A percentile compares a stretch with the other conserved stretches of the same genome.
phyloP scores from a whole-genome alignment of 1,140 invertebrate species.

The Euura saliciscinereae region DNA sequence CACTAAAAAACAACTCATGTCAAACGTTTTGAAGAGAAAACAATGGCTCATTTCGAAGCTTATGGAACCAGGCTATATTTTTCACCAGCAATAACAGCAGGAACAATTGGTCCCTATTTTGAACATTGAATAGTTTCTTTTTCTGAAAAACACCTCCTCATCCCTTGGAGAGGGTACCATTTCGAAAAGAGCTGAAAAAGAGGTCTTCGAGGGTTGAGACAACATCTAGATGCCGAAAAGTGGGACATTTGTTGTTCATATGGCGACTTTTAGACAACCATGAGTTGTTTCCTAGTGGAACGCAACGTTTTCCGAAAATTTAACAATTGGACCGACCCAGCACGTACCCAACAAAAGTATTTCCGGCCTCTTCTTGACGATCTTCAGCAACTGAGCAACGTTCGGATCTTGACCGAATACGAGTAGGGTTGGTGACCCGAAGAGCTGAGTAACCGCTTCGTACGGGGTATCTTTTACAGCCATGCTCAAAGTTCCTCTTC shows the following conservation, averaged over 20 bases:
- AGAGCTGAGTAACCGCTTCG: constrained; percentile 64
- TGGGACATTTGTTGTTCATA: no score
- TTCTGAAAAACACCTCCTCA: no score
- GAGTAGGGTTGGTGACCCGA: constrained; percentile 63
- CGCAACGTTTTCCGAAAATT: constrained; percentile 16
- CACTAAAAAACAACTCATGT: no score
- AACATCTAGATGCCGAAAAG: no score
- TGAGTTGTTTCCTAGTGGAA: background rate
- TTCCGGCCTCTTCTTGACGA: constrained; percentile 67
- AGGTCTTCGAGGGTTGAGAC: no score
- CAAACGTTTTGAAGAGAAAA: no score
- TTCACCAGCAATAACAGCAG: no score
- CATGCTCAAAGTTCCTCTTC: constrained; percentile 62
- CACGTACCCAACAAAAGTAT: constrained; percentile 68
- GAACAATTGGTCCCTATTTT: background rate
- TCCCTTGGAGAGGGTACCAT: no score
- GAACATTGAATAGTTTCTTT: constrained; percentile 5
- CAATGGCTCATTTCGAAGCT: no score
- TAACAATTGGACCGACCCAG: constrained; percentile 9
- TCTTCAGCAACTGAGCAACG: constrained; percentile 63
- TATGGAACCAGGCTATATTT: no score
- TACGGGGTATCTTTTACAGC: constrained; percentile 68
- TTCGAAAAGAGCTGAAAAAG: no score
- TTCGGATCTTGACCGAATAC: constrained; percentile 69
- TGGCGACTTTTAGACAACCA: no score